Evolutionary conservation across 2,888 invertebrate species (phyloP).

Genomic region (Torymus tubicola): DNA sequence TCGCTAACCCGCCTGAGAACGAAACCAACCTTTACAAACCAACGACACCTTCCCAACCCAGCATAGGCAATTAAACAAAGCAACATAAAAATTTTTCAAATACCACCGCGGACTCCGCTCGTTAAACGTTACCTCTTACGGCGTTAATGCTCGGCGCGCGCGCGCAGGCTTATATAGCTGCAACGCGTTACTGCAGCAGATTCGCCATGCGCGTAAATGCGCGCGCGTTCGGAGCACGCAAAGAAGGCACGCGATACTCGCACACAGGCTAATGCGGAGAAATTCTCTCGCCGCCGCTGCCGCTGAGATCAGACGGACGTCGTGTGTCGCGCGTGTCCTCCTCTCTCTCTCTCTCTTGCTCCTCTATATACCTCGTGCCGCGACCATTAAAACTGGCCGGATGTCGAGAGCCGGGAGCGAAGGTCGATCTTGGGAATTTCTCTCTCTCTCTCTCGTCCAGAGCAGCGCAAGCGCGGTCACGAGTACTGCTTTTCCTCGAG

Average conservation of each 20-base stretch:
- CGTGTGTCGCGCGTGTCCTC: slow-evolving; percentile 12
- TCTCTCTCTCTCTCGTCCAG: slow-evolving; percentile 2
- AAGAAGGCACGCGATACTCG: slow-evolving; percentile 25
- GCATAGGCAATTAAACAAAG: too few relatives aligned
- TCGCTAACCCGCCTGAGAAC: too few relatives aligned
- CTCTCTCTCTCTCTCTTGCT: too few relatives aligned
- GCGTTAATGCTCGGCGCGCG: too few relatives aligned
- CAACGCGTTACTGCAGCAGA: too few relatives aligned
- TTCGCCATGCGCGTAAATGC: not conserved
- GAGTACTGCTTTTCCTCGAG: too few relatives aligned
- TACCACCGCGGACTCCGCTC: slow-evolving; percentile 4
- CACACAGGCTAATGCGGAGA: slow-evolving; percentile 42
- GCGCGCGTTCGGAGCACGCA: not conserved
- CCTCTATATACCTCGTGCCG: slow-evolving; percentile 15
- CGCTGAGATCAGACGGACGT: slow-evolving; percentile 36
- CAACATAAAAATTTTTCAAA: slow-evolving; percentile 6
- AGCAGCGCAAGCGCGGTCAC: too few relatives aligned
- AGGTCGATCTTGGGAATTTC: slow-evolving; percentile 46
- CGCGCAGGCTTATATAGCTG: too few relatives aligned
- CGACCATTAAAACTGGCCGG: slow-evolving; percentile 41
- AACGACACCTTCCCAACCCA: too few relatives aligned
- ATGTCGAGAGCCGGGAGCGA: slow-evolving; percentile 15
- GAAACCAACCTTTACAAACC: too few relatives aligned
- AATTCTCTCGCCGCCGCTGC: slow-evolving; percentile 33
- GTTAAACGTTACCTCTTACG: slow-evolving; percentile 11